Evolutionary conservation across 2,113 vertebrate species (phyloP).

Genomic region (Panurus biarmicus): DNA sequence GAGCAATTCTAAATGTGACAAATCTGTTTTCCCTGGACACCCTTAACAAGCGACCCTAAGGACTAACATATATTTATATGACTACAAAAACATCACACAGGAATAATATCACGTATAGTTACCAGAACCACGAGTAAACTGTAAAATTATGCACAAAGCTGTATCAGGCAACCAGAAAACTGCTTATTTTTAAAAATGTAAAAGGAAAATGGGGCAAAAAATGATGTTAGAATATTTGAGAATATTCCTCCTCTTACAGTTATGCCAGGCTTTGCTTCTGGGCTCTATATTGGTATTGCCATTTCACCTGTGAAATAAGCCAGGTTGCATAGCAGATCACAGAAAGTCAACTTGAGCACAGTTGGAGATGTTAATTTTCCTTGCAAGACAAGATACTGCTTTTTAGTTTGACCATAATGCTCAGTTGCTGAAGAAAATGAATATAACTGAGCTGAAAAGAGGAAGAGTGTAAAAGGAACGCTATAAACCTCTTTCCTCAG

Average conservation of each 20-base stretch:
- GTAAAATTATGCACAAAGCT: neutral
- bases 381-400: neutral
- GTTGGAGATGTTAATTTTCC: neutral
- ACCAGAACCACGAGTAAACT: neutral
- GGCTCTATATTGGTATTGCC: neutral
- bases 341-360: neutral
- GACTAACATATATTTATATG: neutral
- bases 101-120: neutral
- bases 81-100: neutral
- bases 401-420: neutral
- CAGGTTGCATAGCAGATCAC: neutral
- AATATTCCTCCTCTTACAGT: neutral
- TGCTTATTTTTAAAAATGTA: neutral
- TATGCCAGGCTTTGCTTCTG: neutral
- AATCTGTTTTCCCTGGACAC: neutral
- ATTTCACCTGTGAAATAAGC: neutral
- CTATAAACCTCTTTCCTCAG: neutral
- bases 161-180: neutral
- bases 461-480: neutral
- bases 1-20: neutral
- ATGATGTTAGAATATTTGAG: neutral
- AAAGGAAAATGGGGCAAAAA: neutral
- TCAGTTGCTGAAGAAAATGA: neutral
- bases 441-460: neutral
- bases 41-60: neutral